Base-by-base conservation (phyloP, 2,113 vertebrate species). In the Otocyon megalotis region DNA sequence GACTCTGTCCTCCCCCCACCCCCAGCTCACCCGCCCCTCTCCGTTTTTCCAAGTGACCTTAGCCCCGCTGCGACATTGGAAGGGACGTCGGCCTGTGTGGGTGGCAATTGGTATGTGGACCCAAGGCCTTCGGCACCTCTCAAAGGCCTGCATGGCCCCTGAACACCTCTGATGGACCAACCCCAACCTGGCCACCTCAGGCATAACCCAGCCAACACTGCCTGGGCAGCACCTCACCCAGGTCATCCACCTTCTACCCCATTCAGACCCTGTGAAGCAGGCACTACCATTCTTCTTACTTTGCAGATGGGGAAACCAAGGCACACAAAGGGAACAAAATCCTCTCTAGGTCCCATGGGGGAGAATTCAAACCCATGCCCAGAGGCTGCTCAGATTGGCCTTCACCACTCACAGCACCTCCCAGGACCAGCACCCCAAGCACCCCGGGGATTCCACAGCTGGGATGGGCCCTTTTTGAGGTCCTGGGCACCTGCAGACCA, bases 41-140 rank as follows among this genome's bases (percentile, higher is more conserved):
- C 72, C 10, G 2, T 1, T 3, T 74, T 74, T 97, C 94, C 97
- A 97, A 95, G 89, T 95, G 98, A 97, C 93, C 98, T 98, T 97
- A 83, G 98, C 56, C 82, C 97, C 0, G 0, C 88, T 95, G 90
- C 22, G n/a, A 35, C 4, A 32, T 72, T 93, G 89, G 94, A 90
- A 88, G 37, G 96, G 94, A 63, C 35, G 63, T 92, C 56, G 6
- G 93, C 93, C 96, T 96, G 98, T 74, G 98, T 98, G 98, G 98
- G 98, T 88, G 97, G 97, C 71, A 54, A 22, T 56, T 94, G 97
- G 96, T 94, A 96, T 96, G 97, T 81, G 74, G 43, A 92, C 88
- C 88, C 56, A 63, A 94, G 94, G 94, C 80, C 97, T 90, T 90
- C 28, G 97, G 94, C 93, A 8, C 94, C 84, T 97, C 94, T 97